Conservation (phyloP, 2,888 invertebrate species). For the Tuta absoluta region DNA sequence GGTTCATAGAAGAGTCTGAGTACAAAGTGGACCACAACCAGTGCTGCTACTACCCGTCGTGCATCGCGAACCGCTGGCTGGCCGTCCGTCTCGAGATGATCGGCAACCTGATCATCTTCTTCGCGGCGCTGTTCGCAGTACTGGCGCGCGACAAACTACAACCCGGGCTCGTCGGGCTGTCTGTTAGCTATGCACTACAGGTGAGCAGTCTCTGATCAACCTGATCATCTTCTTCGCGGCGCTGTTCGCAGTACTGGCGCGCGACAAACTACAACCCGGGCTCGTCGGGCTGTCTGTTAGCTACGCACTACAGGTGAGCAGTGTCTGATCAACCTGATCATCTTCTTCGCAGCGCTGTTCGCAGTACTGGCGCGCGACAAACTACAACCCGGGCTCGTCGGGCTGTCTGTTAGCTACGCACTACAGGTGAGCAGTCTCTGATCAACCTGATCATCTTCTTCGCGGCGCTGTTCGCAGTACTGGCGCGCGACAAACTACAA, state of each 20-base stretch:
- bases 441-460: slow-evolving; percentile 97
- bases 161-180: slow-evolving; percentile 92
- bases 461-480: slow-evolving; percentile 95
- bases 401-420: slow-evolving; percentile 94
- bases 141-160: slow-evolving; percentile 85
- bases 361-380: slow-evolving; percentile 90
- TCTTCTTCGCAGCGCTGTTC: slow-evolving; percentile 96
- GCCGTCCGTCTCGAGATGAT: slow-evolving; percentile 97
- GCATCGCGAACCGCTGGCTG: slow-evolving; percentile 97
- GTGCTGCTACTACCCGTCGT: slow-evolving; percentile 94
- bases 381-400: slow-evolving; percentile 89
- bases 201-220: slow-evolving; percentile 90
- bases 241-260: slow-evolving; percentile 92
- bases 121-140: slow-evolving; percentile 96
- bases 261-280: slow-evolving; percentile 87
- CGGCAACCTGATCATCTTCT: slow-evolving; percentile 97
- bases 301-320: slow-evolving; percentile 90
- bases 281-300: slow-evolving; percentile 94
- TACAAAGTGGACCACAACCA: slow-evolving; percentile 95
- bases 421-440: slow-evolving; percentile 87
- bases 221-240: slow-evolving; percentile 97
- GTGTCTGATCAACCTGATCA: slow-evolving; percentile 92
- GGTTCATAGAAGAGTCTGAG: slow-evolving; percentile 95
- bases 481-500: slow-evolving; percentile 85
- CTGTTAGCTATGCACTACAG: slow-evolving; percentile 93